These are phyloP conservation scores for Pseudomyrmex concolor DNA, from an alignment of 1,140 invertebrate species.

Conservation along the genomic window DNA sequence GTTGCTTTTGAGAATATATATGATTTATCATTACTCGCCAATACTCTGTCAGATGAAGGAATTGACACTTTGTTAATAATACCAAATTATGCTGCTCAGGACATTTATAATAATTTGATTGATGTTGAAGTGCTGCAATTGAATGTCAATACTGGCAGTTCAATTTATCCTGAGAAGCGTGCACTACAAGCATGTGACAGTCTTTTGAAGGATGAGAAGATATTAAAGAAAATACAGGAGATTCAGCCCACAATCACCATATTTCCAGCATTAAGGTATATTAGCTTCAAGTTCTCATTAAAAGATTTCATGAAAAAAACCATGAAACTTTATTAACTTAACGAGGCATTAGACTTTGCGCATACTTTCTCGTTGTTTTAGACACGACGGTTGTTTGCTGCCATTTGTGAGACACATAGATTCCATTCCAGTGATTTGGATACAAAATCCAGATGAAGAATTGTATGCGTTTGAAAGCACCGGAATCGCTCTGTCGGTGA, in stretches of 20 bases:
- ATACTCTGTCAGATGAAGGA: slow-evolving; percentile 80
- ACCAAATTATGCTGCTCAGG: slow-evolving; percentile 49
- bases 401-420: slow-evolving; percentile 77
- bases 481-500: slow-evolving; percentile 78
- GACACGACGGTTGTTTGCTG: slow-evolving; percentile 82
- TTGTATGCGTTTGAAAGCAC: slow-evolving; percentile 80
- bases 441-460: slow-evolving; percentile 79
- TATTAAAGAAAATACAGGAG: slow-evolving; percentile 73
- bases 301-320: background rate
- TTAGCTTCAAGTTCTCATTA: background rate
- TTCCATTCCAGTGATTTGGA: slow-evolving; percentile 81
- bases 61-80: slow-evolving; percentile 79
- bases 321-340: background rate
- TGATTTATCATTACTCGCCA: slow-evolving; percentile 81
- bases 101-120: slow-evolving; percentile 79
- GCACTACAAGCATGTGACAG: slow-evolving; percentile 77
- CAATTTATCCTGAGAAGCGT: slow-evolving; percentile 56
- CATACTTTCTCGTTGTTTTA: slow-evolving; percentile 56
- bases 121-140: slow-evolving; percentile 78
- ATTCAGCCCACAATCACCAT: slow-evolving; percentile 80
- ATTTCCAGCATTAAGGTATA: slow-evolving; percentile 81
- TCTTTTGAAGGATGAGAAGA: slow-evolving; percentile 73
- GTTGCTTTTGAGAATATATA: slow-evolving; percentile 82
- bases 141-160: slow-evolving; percentile 60
- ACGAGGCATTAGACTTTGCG: background rate